Evolutionary conservation across 2,888 invertebrate species (phyloP).

Genomic region (Dicyrtoma fusca): DNA sequence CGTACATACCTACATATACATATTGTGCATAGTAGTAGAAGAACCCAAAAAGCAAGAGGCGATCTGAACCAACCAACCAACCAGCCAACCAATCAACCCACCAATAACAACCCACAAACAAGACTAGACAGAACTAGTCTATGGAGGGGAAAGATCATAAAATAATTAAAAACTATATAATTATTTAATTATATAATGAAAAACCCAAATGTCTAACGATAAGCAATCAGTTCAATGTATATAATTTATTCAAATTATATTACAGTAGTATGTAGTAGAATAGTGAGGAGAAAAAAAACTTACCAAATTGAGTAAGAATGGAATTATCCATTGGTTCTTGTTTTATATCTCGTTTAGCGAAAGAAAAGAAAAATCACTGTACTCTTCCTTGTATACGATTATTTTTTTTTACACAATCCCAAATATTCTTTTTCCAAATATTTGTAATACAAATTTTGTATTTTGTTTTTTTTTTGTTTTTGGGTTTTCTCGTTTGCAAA

Average conservation of each 20-base stretch:
- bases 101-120: too few species aligned
- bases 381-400: background rate
- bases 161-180: too few species aligned
- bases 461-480: background rate
- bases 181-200: too few species aligned
- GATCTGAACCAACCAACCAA: too few species aligned
- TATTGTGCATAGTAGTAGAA: too few species aligned
- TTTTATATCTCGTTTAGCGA: background rate
- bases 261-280: background rate
- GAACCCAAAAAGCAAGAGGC: too few species aligned
- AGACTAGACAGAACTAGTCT: too few species aligned
- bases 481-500: too few species aligned
- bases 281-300: background rate
- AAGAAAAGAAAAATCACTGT: background rate
- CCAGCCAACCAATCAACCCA: too few species aligned
- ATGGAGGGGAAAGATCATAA: too few species aligned
- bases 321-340: constrained; percentile 18
- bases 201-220: background rate
- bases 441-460: background rate
- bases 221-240: too few species aligned
- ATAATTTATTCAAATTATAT: background rate
- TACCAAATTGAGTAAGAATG: constrained; percentile 18
- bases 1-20: too few species aligned
- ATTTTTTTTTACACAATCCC: background rate
- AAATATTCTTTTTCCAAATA: background rate